Evolutionary conservation across 2,113 vertebrate species (phyloP).

Genomic region (Lethenteron reissneri): DNA sequence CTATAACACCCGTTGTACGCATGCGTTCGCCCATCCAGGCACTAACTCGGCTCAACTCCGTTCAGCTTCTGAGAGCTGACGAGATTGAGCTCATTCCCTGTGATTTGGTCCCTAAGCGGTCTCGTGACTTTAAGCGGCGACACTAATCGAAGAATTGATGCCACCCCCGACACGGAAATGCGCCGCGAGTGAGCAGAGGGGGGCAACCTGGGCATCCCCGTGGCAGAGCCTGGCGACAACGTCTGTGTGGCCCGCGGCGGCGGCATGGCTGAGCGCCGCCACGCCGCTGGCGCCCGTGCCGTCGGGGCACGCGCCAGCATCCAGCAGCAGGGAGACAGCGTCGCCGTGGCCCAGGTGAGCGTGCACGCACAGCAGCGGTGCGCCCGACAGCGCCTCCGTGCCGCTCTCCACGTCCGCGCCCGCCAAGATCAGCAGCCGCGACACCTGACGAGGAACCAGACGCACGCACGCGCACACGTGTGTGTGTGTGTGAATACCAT

Average conservation of each 20-base stretch:
- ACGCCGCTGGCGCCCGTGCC: slow-evolving; percentile 64
- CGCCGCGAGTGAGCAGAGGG: too few species aligned
- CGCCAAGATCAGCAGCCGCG: slow-evolving; percentile 68
- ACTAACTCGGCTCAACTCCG: too few species aligned
- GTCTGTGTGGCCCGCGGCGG: slow-evolving; percentile 55
- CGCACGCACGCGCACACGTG: too few species aligned
- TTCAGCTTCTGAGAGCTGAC: too few species aligned
- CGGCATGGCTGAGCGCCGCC: slow-evolving; percentile 61
- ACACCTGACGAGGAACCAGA: slow-evolving; percentile 34
- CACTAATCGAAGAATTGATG: too few species aligned
- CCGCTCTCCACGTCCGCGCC: slow-evolving; percentile 87
- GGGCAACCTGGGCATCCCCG: slow-evolving; percentile 52
- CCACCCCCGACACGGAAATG: too few species aligned
- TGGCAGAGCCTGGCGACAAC: slow-evolving; percentile 69
- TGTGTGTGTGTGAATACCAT: too few species aligned
- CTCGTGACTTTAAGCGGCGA: too few species aligned
- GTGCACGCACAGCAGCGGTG: slow-evolving; percentile 71
- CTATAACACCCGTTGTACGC: too few species aligned
- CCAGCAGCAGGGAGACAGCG: slow-evolving; percentile 75
- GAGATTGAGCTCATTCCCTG: too few species aligned
- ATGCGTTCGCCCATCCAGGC: too few species aligned
- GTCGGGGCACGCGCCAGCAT: slow-evolving; percentile 64
- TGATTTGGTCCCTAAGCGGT: too few species aligned
- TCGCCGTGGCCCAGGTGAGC: slow-evolving; percentile 78
- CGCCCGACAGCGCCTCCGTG: slow-evolving; percentile 82